Conservation (phyloP, 2,888 invertebrate species). For the Eilema caniola region DNA sequence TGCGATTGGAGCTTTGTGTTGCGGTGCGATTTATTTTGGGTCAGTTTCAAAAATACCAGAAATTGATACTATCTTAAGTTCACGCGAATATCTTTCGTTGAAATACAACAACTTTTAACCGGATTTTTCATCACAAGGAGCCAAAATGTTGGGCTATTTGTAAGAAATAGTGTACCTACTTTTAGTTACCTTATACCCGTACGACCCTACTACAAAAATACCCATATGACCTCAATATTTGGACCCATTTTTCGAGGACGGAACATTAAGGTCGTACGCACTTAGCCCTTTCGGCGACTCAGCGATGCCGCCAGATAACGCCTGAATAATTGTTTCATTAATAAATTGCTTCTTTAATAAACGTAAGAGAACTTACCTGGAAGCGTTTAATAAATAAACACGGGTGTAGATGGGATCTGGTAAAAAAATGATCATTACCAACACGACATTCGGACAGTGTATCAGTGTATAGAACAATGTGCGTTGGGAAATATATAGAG, state of each 20-base stretch:
- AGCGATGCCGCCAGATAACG: constrained; percentile 71
- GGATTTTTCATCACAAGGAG: no score
- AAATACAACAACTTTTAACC: no score
- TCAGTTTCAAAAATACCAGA: neutral
- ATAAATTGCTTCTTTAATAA: constrained; percentile 80
- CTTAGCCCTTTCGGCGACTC: constrained; percentile 41
- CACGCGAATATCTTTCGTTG: no score
- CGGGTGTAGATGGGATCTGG: constrained; percentile 69
- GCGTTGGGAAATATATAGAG: constrained; percentile 43
- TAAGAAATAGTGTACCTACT: no score
- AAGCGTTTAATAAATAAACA: constrained; percentile 70
- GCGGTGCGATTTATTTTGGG: neutral
- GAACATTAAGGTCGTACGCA: no score
- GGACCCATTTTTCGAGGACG: no score
- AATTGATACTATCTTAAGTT: no score
- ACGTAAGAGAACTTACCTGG: constrained; percentile 67
- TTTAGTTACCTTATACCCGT: constrained; percentile 32
- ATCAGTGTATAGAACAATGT: constrained; percentile 62
- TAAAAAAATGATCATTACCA: constrained; percentile 75
- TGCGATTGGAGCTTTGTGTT: constrained; percentile 17
- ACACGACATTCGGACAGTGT: constrained; percentile 63
- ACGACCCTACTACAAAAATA: no score
- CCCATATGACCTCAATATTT: no score
- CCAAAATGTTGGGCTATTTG: no score
- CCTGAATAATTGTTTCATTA: constrained; percentile 83